phyloP scores from a whole-genome alignment of 2,113 vertebrate genomes.

The Cepphus grylle region DNA sequence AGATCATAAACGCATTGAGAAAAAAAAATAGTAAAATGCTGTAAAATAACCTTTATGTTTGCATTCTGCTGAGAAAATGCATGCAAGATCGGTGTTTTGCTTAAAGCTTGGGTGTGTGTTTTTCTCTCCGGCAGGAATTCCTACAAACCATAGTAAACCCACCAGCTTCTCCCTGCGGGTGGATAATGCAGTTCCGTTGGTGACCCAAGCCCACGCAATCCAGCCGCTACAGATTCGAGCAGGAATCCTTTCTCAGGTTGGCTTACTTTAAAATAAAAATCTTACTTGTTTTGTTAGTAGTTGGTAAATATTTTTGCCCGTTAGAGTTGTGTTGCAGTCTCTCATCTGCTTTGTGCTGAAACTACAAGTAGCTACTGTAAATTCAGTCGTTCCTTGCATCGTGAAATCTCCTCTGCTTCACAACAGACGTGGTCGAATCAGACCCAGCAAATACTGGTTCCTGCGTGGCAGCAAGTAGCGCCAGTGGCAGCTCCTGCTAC shows the following conservation, averaged over 20 bases:
- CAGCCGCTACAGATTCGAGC: slow-evolving; percentile 93
- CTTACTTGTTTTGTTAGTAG: neutral
- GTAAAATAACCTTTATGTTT: neutral
- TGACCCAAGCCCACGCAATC: slow-evolving; percentile 89
- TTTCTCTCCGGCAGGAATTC: slow-evolving; percentile 80
- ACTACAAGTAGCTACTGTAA: no score
- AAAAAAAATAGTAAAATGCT: neutral
- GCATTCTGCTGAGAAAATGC: neutral
- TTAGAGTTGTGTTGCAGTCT: neutral
- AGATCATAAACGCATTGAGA: neutral
- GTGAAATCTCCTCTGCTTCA: neutral
- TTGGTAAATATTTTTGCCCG: neutral
- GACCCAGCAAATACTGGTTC: slow-evolving; percentile 91
- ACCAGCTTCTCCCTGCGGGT: slow-evolving; percentile 89
- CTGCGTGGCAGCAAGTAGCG: slow-evolving; percentile 92
- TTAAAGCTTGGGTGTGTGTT: neutral
- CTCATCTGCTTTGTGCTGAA: neutral
- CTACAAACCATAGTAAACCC: slow-evolving; percentile 85
- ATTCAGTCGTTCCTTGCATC: fast-evolving
- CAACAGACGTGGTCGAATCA: slow-evolving; percentile 89
- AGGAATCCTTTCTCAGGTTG: slow-evolving; percentile 93
- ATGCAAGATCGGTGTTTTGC: neutral
- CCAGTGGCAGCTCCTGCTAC: slow-evolving; percentile 83
- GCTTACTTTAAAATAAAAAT: neutral
- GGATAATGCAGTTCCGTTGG: slow-evolving; percentile 89